A percentile compares a stretch with the other conserved stretches of the same genome.
Evolutionary conservation across 37 sponge, comb jelly and placozoan genomes (phyloP).

Genomic region (Ephydatia muelleri): DNA sequence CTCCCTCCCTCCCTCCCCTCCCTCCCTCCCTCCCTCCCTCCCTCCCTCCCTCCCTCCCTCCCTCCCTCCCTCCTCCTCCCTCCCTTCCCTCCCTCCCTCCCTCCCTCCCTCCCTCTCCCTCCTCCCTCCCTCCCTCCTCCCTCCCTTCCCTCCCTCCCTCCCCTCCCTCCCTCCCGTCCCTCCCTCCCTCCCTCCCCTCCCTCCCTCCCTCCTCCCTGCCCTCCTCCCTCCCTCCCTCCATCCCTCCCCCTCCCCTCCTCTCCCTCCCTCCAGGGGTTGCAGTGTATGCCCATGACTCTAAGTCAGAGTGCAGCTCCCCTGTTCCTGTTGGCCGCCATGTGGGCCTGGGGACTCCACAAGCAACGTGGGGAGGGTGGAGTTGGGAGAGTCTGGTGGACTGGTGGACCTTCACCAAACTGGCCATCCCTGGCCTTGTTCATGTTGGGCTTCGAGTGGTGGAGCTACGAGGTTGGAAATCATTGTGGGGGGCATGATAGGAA

Average conservation of each 20-base stretch:
- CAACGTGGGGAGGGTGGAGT: constrained; percentile 75
- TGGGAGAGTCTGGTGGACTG: constrained; percentile 31
- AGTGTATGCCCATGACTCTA: constrained; percentile 17
- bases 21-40: background rate
- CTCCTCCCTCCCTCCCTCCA: too few species aligned
- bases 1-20: background rate
- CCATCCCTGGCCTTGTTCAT: constrained; percentile 29
- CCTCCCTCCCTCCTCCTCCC: background rate
- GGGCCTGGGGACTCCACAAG: constrained; percentile 28
- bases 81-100: too few species aligned
- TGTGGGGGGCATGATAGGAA: constrained; percentile 43
- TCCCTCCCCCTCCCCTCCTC: too few species aligned
- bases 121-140: background rate
- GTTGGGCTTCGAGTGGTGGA: constrained; percentile 54
- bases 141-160: background rate
- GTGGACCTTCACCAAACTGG: too few species aligned
- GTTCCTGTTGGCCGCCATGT: constrained; percentile 26
- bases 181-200: too few species aligned
- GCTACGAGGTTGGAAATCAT: constrained; percentile 52
- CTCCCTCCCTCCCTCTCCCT: too few species aligned
- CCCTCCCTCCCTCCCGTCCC: too few species aligned
- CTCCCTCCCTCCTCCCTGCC: background rate
- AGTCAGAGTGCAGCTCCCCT: background rate
- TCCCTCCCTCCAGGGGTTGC: constrained; percentile 10
- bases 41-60: background rate